Percentiles rank a stretch among this genome's conserved stretches.
phyloP scores from a whole-genome alignment of 2,888 invertebrate genomes.

The Malthinus seriepunctatus region DNA sequence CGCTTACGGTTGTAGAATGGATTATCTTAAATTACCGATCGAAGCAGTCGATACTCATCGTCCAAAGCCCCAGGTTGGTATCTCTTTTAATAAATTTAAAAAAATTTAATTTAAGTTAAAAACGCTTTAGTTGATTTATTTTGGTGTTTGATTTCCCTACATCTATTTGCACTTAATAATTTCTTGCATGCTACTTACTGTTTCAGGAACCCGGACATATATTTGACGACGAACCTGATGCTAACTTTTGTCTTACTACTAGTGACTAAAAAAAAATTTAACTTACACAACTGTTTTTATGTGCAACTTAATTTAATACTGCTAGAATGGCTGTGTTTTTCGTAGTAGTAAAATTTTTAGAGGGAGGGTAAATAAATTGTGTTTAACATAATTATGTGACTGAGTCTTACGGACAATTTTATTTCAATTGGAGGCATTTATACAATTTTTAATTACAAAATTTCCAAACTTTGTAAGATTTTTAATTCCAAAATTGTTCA shows the following conservation, averaged over 20 bases:
- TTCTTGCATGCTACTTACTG: constrained; percentile 42
- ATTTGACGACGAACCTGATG: constrained; percentile 33
- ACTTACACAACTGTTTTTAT: constrained; percentile 7
- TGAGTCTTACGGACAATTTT: neutral
- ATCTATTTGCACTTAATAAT: constrained; percentile 12
- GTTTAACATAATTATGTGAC: too few species aligned
- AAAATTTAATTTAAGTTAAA: neutral
- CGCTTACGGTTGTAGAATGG: constrained; percentile 97
- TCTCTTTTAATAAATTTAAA: neutral
- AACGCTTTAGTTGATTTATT: neutral
- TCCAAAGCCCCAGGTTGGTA: constrained; percentile 79
- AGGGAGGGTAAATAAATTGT: too few species aligned
- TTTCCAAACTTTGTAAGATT: too few species aligned
- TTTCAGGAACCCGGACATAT: constrained; percentile 50
- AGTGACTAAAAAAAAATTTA: constrained; percentile 14
- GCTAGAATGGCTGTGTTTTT: constrained; percentile 6
- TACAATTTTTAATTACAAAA: too few species aligned
- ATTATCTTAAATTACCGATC: constrained; percentile 88
- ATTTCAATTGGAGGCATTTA: too few species aligned
- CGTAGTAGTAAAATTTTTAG: neutral
- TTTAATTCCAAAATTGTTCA: too few species aligned
- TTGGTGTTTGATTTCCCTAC: neutral
- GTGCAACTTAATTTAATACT: constrained; percentile 6
- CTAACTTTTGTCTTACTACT: constrained; percentile 23
- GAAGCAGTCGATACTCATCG: constrained; percentile 97